These are phyloP conservation scores for Prionchulus punctatus DNA, from an alignment of 2,888 invertebrate genomes.

Conservation along the genomic window DNA sequence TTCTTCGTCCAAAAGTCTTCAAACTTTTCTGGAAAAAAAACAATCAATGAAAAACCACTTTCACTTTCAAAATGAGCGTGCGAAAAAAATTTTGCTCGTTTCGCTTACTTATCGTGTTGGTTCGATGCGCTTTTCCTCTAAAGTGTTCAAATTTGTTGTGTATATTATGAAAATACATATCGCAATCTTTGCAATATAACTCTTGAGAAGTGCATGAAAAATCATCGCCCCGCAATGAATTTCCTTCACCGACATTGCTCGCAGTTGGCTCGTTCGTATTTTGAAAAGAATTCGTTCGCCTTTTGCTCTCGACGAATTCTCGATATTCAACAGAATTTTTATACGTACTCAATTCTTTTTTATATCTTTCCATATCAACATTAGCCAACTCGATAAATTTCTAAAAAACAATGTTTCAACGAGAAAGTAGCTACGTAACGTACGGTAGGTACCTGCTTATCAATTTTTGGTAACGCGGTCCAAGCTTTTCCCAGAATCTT, in stretches of 20 bases:
- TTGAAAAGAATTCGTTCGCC: not conserved
- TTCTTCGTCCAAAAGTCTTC: not conserved
- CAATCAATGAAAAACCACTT: no score
- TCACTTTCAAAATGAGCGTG: not conserved
- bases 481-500: not conserved
- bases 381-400: not conserved
- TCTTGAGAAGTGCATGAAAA: not conserved
- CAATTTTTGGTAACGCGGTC: not conserved
- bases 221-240: no score
- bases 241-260: no score
- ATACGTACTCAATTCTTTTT: not conserved
- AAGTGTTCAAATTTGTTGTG: not conserved
- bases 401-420: not conserved
- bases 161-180: not conserved
- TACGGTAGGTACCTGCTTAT: not conserved
- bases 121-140: not conserved
- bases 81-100: not conserved
- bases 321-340: not conserved
- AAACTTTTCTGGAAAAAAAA: not conserved
- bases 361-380: not conserved
- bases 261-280: not conserved
- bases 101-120: not conserved
- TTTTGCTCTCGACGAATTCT: not conserved
- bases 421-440: no score
- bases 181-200: not conserved